Evolutionary conservation across 2,113 vertebrate genomes (phyloP), one percentile per base, ranked within the genome.

Genomic region (Campylomormyrus numenius): DNA sequence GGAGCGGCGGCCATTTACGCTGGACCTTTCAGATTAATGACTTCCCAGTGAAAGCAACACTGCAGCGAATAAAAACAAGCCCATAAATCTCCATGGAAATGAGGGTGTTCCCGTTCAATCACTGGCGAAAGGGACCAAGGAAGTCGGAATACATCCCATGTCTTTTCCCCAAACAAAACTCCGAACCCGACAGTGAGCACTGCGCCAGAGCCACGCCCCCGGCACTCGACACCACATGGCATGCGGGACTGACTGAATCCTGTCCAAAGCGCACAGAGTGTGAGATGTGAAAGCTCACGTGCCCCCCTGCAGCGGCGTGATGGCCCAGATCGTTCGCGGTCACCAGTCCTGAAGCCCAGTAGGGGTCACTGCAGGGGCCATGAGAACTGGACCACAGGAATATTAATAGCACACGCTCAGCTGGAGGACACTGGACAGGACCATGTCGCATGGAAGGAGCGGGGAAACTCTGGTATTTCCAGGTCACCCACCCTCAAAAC

Each of bases 361-460:
- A 58, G 46, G 93, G 93, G 92, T 91, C 88, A 92, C 46, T 7
- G 92, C 91, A 46, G 92, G 91, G 94, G 91, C 94, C 94, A 95
- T 96, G 96, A 95, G 95, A 96, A 96, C 93, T 93, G 89, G 92
- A 91, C 92, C 92, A 92, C 94, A 94, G 39, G 83, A 88, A 50
- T 93, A 92, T 93, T 92, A 91, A 92, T 92, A 91, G 90, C 19
- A 39, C 24, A n/a, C 62, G 52, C 88, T 83, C 66, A 50, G 89
- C 52, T 92, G 90, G 74, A 11, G 84, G 88, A 89, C 89, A 90
- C 84, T 91, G 93, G 92, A 93, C 92, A 93, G 90, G 89, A 92
- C 90, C 90, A 91, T 92, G 92, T 93, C 92, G 91, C 91, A 92
- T 93, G 92, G 92, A 92, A 8, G 85, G 27, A 15, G 50, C 15